Base-by-base conservation (phyloP, 2,888 invertebrate genomes). In the Drosophila mayaguana region DNA sequence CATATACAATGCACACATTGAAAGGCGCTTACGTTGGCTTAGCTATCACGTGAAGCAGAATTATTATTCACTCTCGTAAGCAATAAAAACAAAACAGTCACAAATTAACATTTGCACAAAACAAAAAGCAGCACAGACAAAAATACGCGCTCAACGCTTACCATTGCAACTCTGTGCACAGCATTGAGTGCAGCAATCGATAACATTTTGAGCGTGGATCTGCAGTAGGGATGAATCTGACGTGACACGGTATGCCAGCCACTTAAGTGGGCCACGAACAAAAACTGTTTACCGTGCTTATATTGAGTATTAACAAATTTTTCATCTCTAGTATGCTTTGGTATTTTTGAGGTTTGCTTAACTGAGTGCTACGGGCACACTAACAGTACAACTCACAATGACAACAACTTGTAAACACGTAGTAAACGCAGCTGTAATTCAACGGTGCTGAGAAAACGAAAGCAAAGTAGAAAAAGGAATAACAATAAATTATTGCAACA, bases 1-100 rank as follows among this genome's bases (percentile, higher is more conserved):
- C 64, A 54, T 53, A 64, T 18, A 53, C 16, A 72, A 80, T 70
- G 86, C 68, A 78, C 64, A 53, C 38, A 25, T 25, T 70, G 54
- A 70, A 72, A 83, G 68, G 62, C 66, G 65, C 77, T 82, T 75
- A 71, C 82, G 77, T 72, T 65, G 88, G 18, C n/a, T 45, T 57
- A 60, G 45, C 66, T 66, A 88, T 84, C 88, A 84, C 88, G 84
- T 84, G 84, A 80, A 84, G n/a, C 28, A 78, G 88, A 78, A 76
- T 64, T 64, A 57, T 63, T 64, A 68, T 69, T 51, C 53, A 56
- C 64, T 56, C 64, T 81, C 78, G 64, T 63, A 63, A 69, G 68
- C 48, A 66, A 60, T 67, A 69, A 64, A 76, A 79, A 25, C 36
- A 53, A 25, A 63, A 68, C 63, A 69, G 50, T 57, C 46, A 40